Conservation (phyloP, 2,113 vertebrate species). For the Pseudolaguvia tuberculata region DNA sequence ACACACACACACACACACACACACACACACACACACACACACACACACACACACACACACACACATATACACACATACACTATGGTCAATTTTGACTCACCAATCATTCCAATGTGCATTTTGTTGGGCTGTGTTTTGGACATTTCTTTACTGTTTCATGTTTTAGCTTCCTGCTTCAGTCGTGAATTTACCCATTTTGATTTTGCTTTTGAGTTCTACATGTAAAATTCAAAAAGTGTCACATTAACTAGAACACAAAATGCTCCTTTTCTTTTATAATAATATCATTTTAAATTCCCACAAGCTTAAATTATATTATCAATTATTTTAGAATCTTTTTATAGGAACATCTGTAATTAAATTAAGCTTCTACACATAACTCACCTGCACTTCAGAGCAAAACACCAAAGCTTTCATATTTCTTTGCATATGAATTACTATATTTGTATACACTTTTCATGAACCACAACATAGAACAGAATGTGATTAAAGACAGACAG, state of each 20-base stretch:
- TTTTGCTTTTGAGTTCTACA: background rate
- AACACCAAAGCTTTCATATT: conserved; percentile 15
- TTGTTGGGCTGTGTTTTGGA: no score
- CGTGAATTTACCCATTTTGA: conserved; percentile 12
- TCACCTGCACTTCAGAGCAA: conserved; percentile 3
- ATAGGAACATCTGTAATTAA: conserved; percentile 14
- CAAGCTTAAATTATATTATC: background rate
- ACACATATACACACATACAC: no score
- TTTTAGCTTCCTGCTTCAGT: background rate
- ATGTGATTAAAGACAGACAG: background rate
- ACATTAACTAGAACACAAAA: background rate
- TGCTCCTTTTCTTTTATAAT: background rate
- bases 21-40: no score
- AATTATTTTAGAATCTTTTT: background rate
- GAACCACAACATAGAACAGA: background rate
- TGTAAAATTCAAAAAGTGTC: background rate
- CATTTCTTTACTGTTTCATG: conserved; percentile 12
- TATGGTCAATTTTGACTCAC: no score
- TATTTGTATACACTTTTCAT: background rate
- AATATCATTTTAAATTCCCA: background rate
- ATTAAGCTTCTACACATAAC: background rate
- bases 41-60: no score
- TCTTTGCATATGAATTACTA: conserved; percentile 23
- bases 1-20: no score
- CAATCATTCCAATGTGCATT: no score